Base-by-base conservation (phyloP, 2,888 invertebrate genomes). In the Rhogogaster chlorosoma region DNA sequence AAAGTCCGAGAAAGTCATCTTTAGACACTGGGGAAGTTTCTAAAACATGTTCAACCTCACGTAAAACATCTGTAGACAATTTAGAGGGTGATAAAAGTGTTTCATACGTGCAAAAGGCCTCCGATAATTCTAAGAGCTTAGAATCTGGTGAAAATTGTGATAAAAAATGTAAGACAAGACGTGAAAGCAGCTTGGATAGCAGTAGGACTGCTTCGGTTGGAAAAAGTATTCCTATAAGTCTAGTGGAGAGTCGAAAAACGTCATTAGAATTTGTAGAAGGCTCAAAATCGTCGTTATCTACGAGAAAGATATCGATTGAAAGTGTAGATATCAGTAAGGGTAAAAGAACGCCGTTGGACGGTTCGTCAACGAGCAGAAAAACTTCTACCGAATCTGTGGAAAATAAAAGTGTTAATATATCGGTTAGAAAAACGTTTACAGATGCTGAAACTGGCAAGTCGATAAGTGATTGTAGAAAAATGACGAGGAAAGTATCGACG, bases 401-500 rank as follows among this genome's bases (percentile, higher is more conserved):
- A 26, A 83, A 49, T 67, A 83, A 67, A 83, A 70, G 42, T 45
- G 67, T 45, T 29, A 86, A 86, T 49, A 87, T 87, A 82, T 77
- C 85, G 12, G 87, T 87, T 32, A 85, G 86, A 67, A 86, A 86
- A 86, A 85, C 86, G 38, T 87, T 86, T n/a, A 80, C 67, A 29
- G 87, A 87, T 53, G 71, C 73, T 64, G 86, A 84, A 53, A 87
- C 38, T 84, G 83, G 42, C 45, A 83, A 86, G 53, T 71, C 83
- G 42, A 67, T 53, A 36, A 85, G 70, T 84, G 83, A 73, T 42
- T 87, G 84, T 86, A 87, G 86, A 83, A 88, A 87, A 85, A 86
- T 87, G 83, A 88, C 85, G 57, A 88, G 88, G 83, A 87, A 88
- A 73, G 85, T 86, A 42, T 87, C 88, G 18, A 86, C 86, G 10